A percentile compares a stretch with the other conserved stretches of the same genome.
Conservation (phyloP, 2,888 invertebrate species). For the Latheticus oryzae region DNA sequence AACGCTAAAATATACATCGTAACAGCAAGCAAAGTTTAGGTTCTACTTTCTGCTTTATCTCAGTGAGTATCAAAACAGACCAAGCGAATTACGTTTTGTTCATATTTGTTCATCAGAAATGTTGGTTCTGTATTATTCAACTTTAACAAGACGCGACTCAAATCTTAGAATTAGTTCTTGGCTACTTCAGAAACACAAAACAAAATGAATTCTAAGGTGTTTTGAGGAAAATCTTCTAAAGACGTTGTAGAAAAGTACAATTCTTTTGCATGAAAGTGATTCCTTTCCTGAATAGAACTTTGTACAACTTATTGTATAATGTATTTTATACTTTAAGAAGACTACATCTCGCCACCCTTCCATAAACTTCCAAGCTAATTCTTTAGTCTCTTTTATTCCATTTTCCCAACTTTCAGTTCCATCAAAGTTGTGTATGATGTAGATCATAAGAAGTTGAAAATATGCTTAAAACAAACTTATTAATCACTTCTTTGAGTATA, state of each 20-base stretch:
- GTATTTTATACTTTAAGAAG: constrained; percentile 39
- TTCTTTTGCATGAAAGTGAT: constrained; percentile 41
- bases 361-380: constrained; percentile 50
- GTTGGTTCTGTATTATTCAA: too few species aligned
- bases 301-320: constrained; percentile 41
- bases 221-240: constrained; percentile 13
- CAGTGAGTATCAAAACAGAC: too few species aligned
- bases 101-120: too few species aligned
- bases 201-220: too few species aligned
- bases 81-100: too few species aligned
- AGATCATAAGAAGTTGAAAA: constrained; percentile 37
- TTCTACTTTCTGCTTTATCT: too few species aligned
- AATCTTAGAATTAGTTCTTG: too few species aligned
- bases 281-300: constrained; percentile 40
- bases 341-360: constrained; percentile 43
- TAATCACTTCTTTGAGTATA: background rate
- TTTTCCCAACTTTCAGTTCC: constrained; percentile 40
- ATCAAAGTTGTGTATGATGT: constrained; percentile 36
- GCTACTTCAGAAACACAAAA: too few species aligned
- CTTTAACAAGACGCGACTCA: too few species aligned
- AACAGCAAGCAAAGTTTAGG: too few species aligned
- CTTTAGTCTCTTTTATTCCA: constrained; percentile 52
- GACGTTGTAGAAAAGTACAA: constrained; percentile 32
- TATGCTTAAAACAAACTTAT: too few species aligned
- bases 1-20: too few species aligned